Percentiles rank a stretch among this genome's conserved stretches.
Conservation (phyloP, 1,140 invertebrate genomes). For the Rhagoletis pomonella region DNA sequence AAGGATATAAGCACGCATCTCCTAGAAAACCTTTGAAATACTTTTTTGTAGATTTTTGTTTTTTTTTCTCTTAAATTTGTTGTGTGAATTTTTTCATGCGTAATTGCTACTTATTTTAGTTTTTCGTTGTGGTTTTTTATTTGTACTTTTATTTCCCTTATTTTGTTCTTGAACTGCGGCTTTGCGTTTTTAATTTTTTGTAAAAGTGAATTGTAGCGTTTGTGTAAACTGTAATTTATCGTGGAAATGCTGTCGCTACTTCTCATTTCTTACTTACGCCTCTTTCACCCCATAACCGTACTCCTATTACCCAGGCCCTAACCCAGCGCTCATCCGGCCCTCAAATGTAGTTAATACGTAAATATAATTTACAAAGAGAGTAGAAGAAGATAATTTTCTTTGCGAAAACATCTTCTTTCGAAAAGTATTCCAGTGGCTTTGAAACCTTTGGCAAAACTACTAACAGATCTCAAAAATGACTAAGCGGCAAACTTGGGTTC, state of each 20-base stretch:
- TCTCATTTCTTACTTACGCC: neutral
- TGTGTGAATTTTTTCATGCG: constrained; percentile 44
- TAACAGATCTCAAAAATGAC: too few relatives aligned
- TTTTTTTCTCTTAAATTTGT: neutral
- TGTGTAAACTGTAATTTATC: constrained; percentile 7
- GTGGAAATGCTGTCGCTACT: neutral
- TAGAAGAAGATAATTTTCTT: too few relatives aligned
- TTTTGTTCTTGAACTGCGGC: neutral
- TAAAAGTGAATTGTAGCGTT: constrained; percentile 5
- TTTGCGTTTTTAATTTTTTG: constrained; percentile 7
- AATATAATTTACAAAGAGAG: too few relatives aligned
- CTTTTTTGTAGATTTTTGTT: neutral
- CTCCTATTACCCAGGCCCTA: too few relatives aligned
- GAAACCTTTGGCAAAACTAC: too few relatives aligned
- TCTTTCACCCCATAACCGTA: too few relatives aligned
- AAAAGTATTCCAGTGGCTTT: too few relatives aligned
- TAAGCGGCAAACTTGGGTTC: too few relatives aligned
- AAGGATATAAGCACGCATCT: neutral
- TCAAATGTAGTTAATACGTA: too few relatives aligned
- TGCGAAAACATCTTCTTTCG: too few relatives aligned
- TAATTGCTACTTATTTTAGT: constrained; percentile 38
- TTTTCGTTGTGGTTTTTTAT: neutral
- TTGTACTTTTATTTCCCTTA: neutral
- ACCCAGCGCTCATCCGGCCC: too few relatives aligned
- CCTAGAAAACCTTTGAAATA: neutral